Percentiles rank a stretch among this genome's conserved stretches.
Evolutionary conservation across 1,140 invertebrate genomes (phyloP).

Genomic region (Brachionus sp.): DNA sequence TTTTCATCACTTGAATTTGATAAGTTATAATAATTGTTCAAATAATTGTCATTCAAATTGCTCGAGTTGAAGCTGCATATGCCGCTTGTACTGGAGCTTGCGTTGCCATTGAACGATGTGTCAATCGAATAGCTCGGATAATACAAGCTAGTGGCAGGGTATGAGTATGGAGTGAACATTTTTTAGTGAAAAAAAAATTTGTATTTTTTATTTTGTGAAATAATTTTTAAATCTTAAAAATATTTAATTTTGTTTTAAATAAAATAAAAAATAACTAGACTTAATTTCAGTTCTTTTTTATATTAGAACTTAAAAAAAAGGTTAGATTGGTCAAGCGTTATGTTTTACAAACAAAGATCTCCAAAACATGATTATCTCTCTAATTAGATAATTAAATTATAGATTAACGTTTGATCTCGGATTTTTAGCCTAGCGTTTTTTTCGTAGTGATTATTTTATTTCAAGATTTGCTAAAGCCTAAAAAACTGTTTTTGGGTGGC

Average conservation of each 20-base stretch:
- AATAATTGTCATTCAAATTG: neutral
- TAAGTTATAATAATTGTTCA: neutral
- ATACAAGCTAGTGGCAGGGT: neutral
- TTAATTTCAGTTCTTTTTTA: neutral
- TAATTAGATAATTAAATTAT: slow-evolving; percentile 45
- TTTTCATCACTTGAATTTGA: neutral
- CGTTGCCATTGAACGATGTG: neutral
- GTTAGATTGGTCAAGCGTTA: neutral
- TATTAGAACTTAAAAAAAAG: neutral
- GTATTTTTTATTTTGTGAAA: neutral
- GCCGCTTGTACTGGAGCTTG: slow-evolving; percentile 6
- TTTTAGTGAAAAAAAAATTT: neutral
- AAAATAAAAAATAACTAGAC: slow-evolving; percentile 11
- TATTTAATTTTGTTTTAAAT: neutral
- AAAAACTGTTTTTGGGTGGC: slow-evolving; percentile 24
- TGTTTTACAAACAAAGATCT: neutral
- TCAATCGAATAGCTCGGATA: neutral
- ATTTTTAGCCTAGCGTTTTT: slow-evolving; percentile 5
- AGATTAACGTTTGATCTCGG: slow-evolving; percentile 15
- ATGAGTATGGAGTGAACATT: neutral
- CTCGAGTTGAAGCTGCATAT: slow-evolving; percentile 16
- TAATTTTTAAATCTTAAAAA: slow-evolving; percentile 16
- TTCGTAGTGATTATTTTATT: slow-evolving; percentile 29
- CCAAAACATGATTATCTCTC: slow-evolving; percentile 31
- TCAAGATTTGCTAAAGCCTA: slow-evolving; percentile 30